These are phyloP conservation scores for Hippolais icterina DNA, from an alignment of 2,113 vertebrate species.

Conservation along the genomic window DNA sequence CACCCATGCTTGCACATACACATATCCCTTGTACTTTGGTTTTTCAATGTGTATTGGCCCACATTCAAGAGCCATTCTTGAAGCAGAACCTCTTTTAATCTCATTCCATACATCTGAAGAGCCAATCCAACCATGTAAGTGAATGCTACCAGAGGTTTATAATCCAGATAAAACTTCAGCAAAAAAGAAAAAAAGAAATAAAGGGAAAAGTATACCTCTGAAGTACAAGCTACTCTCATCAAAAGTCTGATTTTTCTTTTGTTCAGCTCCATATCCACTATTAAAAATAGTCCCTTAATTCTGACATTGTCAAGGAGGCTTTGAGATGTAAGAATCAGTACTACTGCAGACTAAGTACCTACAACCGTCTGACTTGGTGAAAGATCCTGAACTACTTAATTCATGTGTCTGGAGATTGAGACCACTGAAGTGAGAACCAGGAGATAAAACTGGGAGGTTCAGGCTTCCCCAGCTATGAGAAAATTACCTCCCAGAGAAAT, in stretches of 20 bases:
- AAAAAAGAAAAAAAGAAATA: not conserved
- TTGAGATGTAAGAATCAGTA: slow-evolving; percentile 5
- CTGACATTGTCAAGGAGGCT: not conserved
- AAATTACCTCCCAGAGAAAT: not conserved
- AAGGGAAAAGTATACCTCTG: not conserved
- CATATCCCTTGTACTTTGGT: not conserved
- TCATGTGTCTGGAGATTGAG: not conserved
- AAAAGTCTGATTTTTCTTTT: not conserved
- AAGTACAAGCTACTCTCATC: not conserved
- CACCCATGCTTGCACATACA: not conserved
- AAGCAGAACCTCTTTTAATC: slow-evolving; percentile 43
- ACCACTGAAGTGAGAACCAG: not conserved
- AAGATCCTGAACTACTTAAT: not conserved
- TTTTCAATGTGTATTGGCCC: not conserved
- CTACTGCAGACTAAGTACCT: not conserved
- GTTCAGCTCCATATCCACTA: not conserved
- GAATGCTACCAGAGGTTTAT: not conserved
- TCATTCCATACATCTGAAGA: slow-evolving; percentile 16
- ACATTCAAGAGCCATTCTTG: slow-evolving; percentile 51
- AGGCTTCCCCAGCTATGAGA: not conserved
- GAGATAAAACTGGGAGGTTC: not conserved
- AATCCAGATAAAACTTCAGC: slow-evolving; percentile 7
- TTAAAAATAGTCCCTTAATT: not conserved
- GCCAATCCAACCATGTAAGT: not conserved
- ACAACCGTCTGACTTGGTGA: not conserved